Evolutionary conservation across 2,888 invertebrate genomes (phyloP).

Genomic region (Amphipoea oculea): DNA sequence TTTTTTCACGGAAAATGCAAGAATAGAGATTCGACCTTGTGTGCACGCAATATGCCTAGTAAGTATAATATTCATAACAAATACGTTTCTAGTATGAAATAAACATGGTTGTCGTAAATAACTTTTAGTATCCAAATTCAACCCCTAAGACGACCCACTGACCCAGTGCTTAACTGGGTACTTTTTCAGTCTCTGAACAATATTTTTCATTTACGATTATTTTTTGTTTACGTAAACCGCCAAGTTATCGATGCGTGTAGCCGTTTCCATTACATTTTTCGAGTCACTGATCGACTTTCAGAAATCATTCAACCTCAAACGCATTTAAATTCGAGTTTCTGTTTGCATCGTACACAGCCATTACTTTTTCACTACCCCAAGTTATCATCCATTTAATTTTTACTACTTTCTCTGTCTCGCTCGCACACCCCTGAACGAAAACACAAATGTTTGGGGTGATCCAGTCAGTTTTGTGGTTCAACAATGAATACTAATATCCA

Average conservation of each 20-base stretch:
- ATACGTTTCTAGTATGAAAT: slow-evolving; percentile 28
- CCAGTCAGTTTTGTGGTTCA: slow-evolving; percentile 62
- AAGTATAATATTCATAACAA: slow-evolving; percentile 9
- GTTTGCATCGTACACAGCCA: slow-evolving; percentile 50
- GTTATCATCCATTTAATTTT: slow-evolving; percentile 59
- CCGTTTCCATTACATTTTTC: slow-evolving; percentile 1
- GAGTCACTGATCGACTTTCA: slow-evolving; percentile 20
- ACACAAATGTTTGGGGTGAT: slow-evolving; percentile 63
- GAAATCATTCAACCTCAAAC: slow-evolving; percentile 27
- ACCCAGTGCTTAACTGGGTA: background rate
- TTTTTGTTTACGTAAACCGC: slow-evolving; percentile 2
- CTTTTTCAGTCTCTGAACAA: background rate
- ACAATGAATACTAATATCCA: slow-evolving; percentile 73
- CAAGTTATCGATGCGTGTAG: background rate
- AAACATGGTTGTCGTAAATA: slow-evolving; percentile 10
- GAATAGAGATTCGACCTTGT: slow-evolving; percentile 11
- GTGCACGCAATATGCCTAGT: slow-evolving; percentile 49
- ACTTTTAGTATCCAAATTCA: slow-evolving; percentile 8
- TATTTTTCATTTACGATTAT: slow-evolving; percentile 13
- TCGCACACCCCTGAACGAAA: slow-evolving; percentile 56
- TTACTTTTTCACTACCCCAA: slow-evolving; percentile 60
- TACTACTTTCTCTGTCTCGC: slow-evolving; percentile 49
- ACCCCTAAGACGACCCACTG: no score
- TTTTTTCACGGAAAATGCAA: slow-evolving; percentile 55
- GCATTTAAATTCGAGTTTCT: slow-evolving; percentile 40